phyloP scores from a whole-genome alignment of 2,888 invertebrate species.

The Trypoxylon attenuatum region DNA sequence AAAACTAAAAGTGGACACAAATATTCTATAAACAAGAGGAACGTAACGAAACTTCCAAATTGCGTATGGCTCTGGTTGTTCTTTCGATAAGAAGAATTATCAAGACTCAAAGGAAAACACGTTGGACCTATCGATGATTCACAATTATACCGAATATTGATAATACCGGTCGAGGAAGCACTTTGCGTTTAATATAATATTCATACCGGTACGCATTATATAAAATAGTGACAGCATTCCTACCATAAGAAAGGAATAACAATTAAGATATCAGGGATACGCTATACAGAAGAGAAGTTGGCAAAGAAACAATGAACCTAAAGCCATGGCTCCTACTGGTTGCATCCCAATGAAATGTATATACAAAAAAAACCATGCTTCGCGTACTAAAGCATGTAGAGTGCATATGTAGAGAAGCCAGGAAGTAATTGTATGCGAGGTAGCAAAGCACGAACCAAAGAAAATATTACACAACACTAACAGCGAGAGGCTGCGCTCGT shows the following conservation, averaged over 20 bases:
- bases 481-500: slow-evolving; percentile 26
- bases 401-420: neutral
- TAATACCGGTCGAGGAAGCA: too few species aligned
- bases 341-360: slow-evolving; percentile 28
- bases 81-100: neutral
- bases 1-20: neutral
- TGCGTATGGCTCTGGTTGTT: too few species aligned
- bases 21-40: too few species aligned
- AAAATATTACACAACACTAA: neutral
- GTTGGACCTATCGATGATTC: too few species aligned
- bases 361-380: slow-evolving; percentile 24
- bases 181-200: neutral
- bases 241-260: too few species aligned
- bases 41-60: too few species aligned
- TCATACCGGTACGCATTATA: neutral
- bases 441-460: neutral
- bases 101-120: neutral
- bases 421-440: neutral
- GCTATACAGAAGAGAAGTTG: too few species aligned
- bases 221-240: neutral
- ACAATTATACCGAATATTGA: too few species aligned
- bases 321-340: neutral
- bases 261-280: too few species aligned
- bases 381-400: neutral
- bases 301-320: too few species aligned